These are phyloP conservation scores for Oligia latruncula DNA, from an alignment of 2,888 invertebrate genomes.

Conservation along the genomic window DNA sequence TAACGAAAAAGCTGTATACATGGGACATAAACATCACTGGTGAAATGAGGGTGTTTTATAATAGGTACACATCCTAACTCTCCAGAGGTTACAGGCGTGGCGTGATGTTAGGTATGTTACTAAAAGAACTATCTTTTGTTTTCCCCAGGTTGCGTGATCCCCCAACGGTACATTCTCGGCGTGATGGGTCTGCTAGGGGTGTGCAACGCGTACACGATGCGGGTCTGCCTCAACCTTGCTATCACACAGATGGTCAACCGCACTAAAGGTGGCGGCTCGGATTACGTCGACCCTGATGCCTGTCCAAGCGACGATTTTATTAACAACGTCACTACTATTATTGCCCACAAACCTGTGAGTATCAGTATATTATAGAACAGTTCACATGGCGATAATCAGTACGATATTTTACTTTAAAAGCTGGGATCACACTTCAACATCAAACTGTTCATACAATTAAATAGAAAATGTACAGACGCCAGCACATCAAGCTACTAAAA, in stretches of 20 bases:
- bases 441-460: not conserved
- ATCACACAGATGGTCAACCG: conserved; percentile 92
- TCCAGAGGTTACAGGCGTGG: not conserved
- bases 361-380: not conserved
- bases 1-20: not conserved
- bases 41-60: not conserved
- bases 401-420: not conserved
- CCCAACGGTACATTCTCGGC: conserved; percentile 92
- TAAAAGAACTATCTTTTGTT: conserved; percentile 1
- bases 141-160: conserved; percentile 89
- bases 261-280: conserved; percentile 60
- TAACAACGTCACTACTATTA: conserved; percentile 68
- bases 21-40: not conserved
- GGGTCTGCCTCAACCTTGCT: conserved; percentile 93
- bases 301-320: conserved; percentile 76
- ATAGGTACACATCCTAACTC: not conserved
- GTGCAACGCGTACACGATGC: conserved; percentile 93
- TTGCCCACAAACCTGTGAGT: conserved; percentile 78
- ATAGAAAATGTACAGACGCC: too few species aligned
- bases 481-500: too few species aligned
- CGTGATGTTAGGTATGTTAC: not conserved
- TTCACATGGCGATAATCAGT: not conserved
- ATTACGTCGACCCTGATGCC: conserved; percentile 74
- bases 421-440: not conserved
- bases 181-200: conserved; percentile 93